Percentiles rank a stretch among this genome's conserved stretches.
phyloP scores from a whole-genome alignment of 1,140 invertebrate species.

The Octopus bimaculoides region DNA sequence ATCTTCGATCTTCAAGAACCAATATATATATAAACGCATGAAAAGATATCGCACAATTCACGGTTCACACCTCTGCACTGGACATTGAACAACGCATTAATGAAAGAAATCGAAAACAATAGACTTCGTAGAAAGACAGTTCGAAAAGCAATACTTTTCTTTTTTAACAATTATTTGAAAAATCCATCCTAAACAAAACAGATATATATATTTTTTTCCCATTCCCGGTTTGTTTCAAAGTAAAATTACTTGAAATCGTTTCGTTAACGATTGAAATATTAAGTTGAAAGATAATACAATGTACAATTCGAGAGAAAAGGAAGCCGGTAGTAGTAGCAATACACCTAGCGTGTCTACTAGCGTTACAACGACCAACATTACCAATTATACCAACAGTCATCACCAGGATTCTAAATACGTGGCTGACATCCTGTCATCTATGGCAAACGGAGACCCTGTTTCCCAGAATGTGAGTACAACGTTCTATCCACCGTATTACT shows the following conservation, averaged over 20 bases:
- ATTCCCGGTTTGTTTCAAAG: not conserved
- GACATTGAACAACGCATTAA: no score
- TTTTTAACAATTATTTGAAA: no score
- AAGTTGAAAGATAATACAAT: constrained; percentile 10
- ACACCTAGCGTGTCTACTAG: constrained; percentile 10
- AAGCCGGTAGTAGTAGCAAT: constrained; percentile 1
- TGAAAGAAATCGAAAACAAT: no score
- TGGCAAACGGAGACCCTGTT: constrained; percentile 40
- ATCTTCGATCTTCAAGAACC: no score
- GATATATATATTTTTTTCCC: constrained; percentile 2
- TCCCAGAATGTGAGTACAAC: constrained; percentile 29
- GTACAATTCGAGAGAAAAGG: constrained; percentile 13
- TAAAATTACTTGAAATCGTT: not conserved
- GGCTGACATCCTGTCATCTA: constrained; percentile 46
- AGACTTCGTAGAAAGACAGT: no score
- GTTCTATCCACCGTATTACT: not conserved
- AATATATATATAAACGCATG: no score
- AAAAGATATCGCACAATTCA: no score
- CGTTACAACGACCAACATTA: constrained; percentile 22
- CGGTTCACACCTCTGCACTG: no score
- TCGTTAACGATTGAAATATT: not conserved
- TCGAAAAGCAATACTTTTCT: no score
- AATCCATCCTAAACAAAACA: not conserved
- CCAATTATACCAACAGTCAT: constrained; percentile 24
- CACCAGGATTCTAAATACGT: constrained; percentile 47